phyloP scores from a whole-genome alignment of 2,797 vertebrate genomes.

The Bradypodion pumilum region DNA sequence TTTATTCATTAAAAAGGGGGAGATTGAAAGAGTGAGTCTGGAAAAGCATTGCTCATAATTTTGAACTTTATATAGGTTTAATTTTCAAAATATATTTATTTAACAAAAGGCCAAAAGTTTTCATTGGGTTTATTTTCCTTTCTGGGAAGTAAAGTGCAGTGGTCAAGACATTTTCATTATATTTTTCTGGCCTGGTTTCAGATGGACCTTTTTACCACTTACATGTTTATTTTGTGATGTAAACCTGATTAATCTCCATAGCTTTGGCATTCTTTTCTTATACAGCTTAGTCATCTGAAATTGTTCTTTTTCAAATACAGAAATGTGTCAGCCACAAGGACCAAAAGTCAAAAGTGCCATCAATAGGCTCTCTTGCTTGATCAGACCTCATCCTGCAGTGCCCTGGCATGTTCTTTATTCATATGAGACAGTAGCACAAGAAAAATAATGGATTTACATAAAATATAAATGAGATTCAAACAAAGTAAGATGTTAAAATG shows the following conservation, averaged over 20 bases:
- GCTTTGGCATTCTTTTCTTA: background rate
- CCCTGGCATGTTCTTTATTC: no score
- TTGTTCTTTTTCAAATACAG: background rate
- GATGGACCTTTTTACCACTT: background rate
- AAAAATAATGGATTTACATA: no score
- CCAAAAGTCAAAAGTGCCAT: background rate
- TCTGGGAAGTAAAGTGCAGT: background rate
- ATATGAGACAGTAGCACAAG: no score
- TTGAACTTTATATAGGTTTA: slow-evolving; percentile 2
- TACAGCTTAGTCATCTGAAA: background rate
- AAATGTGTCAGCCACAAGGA: background rate
- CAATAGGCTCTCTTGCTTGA: no score
- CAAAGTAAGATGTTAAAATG: no score
- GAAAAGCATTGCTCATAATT: background rate
- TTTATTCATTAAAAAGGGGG: background rate
- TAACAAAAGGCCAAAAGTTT: slow-evolving; percentile 1
- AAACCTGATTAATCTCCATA: background rate
- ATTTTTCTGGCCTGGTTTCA: slow-evolving; percentile 10
- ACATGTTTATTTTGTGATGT: slow-evolving; percentile 1
- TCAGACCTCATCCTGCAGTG: background rate
- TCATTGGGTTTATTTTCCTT: background rate
- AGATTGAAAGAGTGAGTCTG: background rate
- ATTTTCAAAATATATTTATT: slow-evolving; percentile 22
- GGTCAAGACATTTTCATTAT: background rate
- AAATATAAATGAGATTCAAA: no score